phyloP scores from a whole-genome alignment of 2,888 invertebrate genomes.

The Diarsia rubi region DNA sequence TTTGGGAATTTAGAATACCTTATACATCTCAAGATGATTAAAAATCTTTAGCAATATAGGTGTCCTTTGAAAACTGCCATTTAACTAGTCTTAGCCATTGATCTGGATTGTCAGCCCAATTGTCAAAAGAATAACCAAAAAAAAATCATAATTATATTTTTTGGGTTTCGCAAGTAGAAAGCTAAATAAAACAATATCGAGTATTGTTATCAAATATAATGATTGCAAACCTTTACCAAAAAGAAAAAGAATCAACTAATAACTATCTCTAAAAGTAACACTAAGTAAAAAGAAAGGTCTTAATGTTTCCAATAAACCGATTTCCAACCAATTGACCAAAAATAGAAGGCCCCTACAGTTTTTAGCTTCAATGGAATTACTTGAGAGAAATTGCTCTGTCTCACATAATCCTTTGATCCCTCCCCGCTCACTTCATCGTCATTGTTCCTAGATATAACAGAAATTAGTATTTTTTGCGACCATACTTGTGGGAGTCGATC shows the following conservation, averaged over 20 bases:
- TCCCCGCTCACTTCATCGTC: conserved; percentile 21
- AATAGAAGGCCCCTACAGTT: conserved; percentile 37
- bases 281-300: conserved; percentile 22
- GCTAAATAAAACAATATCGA: background rate
- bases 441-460: conserved; percentile 38
- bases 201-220: background rate
- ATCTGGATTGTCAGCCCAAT: background rate
- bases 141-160: background rate
- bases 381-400: conserved; percentile 41
- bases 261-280: conserved; percentile 24
- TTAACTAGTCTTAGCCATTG: background rate
- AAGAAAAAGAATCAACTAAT: background rate
- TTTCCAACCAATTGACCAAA: conserved; percentile 58
- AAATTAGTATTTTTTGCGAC: conserved; percentile 41
- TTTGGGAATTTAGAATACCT: no score
- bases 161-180: background rate
- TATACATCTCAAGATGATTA: background rate
- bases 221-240: background rate
- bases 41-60: background rate
- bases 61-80: background rate
- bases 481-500: conserved; percentile 34
- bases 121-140: background rate
- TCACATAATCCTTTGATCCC: conserved; percentile 57
- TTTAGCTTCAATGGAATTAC: conserved; percentile 53
- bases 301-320: conserved; percentile 47